A percentile compares a stretch with the other conserved stretches of the same genome.
phyloP scores from a whole-genome alignment of 2,113 vertebrate species.

The Cyphomyrus plagiostoma region DNA sequence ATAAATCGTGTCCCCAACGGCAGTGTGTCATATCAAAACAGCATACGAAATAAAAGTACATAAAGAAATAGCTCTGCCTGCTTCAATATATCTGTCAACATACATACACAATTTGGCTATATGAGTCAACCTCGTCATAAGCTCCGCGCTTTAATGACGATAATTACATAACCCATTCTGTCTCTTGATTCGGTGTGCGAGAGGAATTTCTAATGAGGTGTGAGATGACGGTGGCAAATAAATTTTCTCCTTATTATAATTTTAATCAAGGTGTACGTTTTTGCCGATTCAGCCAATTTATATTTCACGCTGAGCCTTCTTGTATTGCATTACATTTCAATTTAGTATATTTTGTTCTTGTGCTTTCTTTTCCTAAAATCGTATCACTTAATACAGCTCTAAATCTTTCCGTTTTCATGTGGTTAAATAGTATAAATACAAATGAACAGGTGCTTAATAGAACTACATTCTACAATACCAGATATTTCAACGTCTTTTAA shows the following conservation, averaged over 20 bases:
- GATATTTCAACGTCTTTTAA: background rate
- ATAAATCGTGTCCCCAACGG: background rate
- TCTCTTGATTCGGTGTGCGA: background rate
- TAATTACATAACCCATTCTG: constrained; percentile 3
- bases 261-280: constrained; percentile 49
- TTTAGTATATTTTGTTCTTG: background rate
- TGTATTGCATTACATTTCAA: background rate
- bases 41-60: background rate
- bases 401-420: background rate
- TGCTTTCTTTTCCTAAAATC: background rate
- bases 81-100: constrained; percentile 1
- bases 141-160: constrained; percentile 13
- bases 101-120: background rate
- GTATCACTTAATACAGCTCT: background rate
- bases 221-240: constrained; percentile 32
- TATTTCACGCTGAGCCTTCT: background rate
- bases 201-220: constrained; percentile 18
- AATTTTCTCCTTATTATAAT: constrained; percentile 34
- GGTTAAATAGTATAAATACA: background rate
- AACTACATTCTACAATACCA: background rate
- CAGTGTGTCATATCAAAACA: background rate
- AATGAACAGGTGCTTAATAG: background rate
- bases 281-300: constrained; percentile 12
- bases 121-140: constrained; percentile 7
- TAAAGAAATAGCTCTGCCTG: background rate